A percentile compares a stretch with the other conserved stretches of the same genome.
Evolutionary conservation across 2,797 vertebrate genomes (phyloP).

Genomic region (Rallus crepitans): DNA sequence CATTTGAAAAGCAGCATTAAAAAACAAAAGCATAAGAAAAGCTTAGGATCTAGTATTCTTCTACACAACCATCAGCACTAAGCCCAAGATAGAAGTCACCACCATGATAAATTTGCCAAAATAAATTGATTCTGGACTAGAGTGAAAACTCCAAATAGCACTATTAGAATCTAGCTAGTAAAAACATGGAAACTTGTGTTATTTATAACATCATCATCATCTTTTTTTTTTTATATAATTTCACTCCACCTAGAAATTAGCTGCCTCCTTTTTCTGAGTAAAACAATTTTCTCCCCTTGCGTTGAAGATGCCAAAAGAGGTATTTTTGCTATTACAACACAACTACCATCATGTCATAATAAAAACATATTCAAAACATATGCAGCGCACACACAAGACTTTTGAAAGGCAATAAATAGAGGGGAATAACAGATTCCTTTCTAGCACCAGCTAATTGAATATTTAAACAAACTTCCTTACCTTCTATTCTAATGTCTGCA

Average conservation of each 20-base stretch:
- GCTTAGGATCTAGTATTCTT: background rate
- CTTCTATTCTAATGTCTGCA: conserved; percentile 92
- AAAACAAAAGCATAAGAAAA: background rate
- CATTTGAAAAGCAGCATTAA: background rate
- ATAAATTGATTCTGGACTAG: background rate
- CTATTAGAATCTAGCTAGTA: background rate
- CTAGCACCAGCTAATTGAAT: background rate
- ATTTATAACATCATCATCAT: background rate
- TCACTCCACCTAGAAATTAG: background rate
- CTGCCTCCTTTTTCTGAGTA: accelerated
- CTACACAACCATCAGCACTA: background rate
- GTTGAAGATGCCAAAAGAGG: background rate
- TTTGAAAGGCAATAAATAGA: background rate
- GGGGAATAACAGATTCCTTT: background rate
- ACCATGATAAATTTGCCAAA: background rate
- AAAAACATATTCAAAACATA: background rate
- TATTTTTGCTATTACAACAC: background rate
- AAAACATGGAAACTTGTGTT: background rate
- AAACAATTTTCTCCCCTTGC: background rate
- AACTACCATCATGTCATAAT: background rate
- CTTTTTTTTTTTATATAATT: background rate
- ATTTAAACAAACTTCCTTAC: conserved; percentile 64
- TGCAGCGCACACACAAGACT: background rate
- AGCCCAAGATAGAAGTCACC: background rate
- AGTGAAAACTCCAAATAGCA: background rate